Percentiles rank a stretch among this genome's conserved stretches.
Conservation (phyloP, 2,888 invertebrate species). For the Lochmaea crataegi region DNA sequence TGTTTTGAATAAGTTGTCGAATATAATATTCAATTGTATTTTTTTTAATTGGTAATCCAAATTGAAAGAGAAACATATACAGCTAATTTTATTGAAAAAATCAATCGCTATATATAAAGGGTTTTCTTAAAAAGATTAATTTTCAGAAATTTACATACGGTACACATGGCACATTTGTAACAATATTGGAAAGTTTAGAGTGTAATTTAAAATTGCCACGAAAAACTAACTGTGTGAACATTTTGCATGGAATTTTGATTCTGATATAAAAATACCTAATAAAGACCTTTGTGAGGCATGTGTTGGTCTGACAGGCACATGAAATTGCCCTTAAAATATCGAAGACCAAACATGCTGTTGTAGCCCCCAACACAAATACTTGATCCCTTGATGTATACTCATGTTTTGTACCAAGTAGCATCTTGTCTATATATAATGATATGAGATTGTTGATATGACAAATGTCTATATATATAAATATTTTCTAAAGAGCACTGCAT, state of each 20-base stretch:
- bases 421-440: slow-evolving; percentile 52
- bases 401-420: slow-evolving; percentile 62
- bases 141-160: no score
- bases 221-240: background rate
- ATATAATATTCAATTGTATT: no score
- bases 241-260: slow-evolving; percentile 42
- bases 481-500: slow-evolving; percentile 61
- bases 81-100: no score
- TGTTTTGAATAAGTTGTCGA: no score
- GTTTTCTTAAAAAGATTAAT: no score
- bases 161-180: no score
- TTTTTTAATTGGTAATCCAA: no score
- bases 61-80: no score
- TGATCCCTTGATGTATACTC: slow-evolving; percentile 33
- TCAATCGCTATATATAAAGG: no score
- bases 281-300: slow-evolving; percentile 38
- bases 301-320: slow-evolving; percentile 29
- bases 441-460: slow-evolving; percentile 47
- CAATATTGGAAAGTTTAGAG: no score
- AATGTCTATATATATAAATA: slow-evolving; percentile 38
- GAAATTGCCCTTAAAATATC: slow-evolving; percentile 8
- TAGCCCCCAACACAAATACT: slow-evolving; percentile 29
- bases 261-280: slow-evolving; percentile 42
- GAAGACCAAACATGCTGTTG: slow-evolving; percentile 15
- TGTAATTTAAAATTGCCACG: no score